Percentiles rank a stretch among this genome's conserved stretches.
Conservation (phyloP, 2,113 vertebrate genomes). For the Excalfactoria chinensis region DNA sequence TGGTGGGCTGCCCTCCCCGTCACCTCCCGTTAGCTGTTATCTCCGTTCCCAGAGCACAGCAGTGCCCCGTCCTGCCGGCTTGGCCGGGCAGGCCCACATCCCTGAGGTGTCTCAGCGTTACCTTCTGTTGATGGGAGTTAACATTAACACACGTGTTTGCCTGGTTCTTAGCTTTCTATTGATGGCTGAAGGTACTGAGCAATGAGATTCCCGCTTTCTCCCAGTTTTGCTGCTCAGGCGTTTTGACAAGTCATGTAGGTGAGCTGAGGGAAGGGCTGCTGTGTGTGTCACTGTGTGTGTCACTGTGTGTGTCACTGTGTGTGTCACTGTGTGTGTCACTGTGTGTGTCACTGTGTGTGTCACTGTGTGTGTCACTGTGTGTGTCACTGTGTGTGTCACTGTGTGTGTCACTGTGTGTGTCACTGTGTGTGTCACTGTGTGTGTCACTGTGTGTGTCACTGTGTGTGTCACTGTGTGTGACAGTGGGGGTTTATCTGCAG, state of each 20-base stretch:
- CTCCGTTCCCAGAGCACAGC: accelerated
- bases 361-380: not conserved
- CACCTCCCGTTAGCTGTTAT: accelerated
- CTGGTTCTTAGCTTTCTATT: not conserved
- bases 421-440: not conserved
- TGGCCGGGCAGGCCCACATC: not conserved
- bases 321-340: not conserved
- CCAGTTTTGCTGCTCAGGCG: not conserved
- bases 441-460: not conserved
- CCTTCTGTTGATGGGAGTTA: accelerated
- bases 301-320: not conserved
- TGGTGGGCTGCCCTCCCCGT: not conserved
- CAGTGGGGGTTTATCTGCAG: accelerated
- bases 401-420: not conserved
- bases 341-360: not conserved
- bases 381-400: not conserved
- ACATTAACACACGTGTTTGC: accelerated
- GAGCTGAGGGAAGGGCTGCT: not conserved
- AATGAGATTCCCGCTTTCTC: accelerated
- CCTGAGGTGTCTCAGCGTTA: accelerated
- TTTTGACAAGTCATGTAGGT: not conserved
- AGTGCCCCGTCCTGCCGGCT: accelerated
- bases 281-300: not conserved
- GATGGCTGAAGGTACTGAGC: not conserved
- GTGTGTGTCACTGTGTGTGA: not conserved